Percentiles rank a stretch among this genome's conserved stretches.
Conservation (phyloP, 2,797 vertebrate species). For the Sarcoramphus papa region DNA sequence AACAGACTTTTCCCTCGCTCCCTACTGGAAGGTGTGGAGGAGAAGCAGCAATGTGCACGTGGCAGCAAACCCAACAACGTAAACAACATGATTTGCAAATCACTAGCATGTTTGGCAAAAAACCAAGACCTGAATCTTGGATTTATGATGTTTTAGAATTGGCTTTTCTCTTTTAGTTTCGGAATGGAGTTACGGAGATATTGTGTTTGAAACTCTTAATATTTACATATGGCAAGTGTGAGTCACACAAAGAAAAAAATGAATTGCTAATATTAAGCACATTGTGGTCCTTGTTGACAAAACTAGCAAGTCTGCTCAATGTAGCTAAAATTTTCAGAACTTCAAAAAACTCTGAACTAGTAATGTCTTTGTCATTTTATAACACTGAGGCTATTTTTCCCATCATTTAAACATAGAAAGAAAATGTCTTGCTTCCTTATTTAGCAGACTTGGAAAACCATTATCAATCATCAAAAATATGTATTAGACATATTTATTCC, state of each 20-base stretch:
- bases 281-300: neutral
- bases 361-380: neutral
- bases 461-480: constrained; percentile 66
- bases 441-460: constrained; percentile 53
- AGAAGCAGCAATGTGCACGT: neutral
- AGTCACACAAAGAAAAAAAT: neutral
- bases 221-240: neutral
- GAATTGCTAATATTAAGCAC: neutral
- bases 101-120: neutral
- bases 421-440: constrained; percentile 49
- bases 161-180: neutral
- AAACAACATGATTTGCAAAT: neutral
- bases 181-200: neutral
- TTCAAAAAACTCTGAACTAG: neutral
- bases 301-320: neutral
- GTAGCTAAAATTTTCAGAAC: neutral
- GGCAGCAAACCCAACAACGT: neutral
- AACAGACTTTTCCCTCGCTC: neutral
- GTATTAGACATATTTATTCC: constrained; percentile 60
- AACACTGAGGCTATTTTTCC: constrained; percentile 27
- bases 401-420: constrained; percentile 49
- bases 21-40: neutral
- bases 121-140: neutral
- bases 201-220: neutral
- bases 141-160: neutral